Base-by-base conservation (phyloP, 1,140 invertebrate species). In the Anastatus disparis region DNA sequence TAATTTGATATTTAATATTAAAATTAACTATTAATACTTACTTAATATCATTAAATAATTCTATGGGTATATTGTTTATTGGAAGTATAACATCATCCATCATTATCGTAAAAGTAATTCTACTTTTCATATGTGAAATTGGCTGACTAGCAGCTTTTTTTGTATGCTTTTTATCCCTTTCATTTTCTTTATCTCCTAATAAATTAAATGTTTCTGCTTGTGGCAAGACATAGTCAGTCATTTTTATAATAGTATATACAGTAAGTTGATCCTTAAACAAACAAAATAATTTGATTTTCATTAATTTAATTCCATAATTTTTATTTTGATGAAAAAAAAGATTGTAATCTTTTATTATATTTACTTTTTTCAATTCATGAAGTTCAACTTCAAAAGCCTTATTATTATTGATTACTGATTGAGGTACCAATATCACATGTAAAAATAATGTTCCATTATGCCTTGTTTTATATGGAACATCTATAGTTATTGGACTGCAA, bases 371-470 rank as follows among this genome's bases (percentile, higher is more conserved):
- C 20, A 78, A 75, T n/a, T 62, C 66, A 59, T 88, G 85, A 44
- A 86, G 86, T 38, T 79, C 82, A 71, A 88, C 46, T 63, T 74
- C 86, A 64, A 84, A 77, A 35, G 31, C 10, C 10, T 35, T 35
- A 35, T 35, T 10, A 35, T 4, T n/a, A n/a, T n/a, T n/a, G n/a
- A n/a, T n/a, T n/a, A n/a, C n/a, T 3, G 88, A 74, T 29, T 63
- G 22, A 17, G 82, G 81, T 10, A 77, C 81, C 50, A 93, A 71
- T 22, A 90, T 88, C 20, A 90, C 84, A 80, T 92, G 91, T 72
- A 94, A 84, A 77, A 88, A 93, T 26, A 95, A 77, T 8, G 92
- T 91, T 22, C 93, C 93, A 88, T 95, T 96, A 46, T 90, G 89
- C 10, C 91, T 85, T 1, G 93, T 93, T 80, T 89, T 90, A 1